Percentiles rank a stretch among this genome's conserved stretches.
Evolutionary conservation across 2,797 vertebrate species (phyloP).

Genomic region (Novumbra hubbsi): DNA sequence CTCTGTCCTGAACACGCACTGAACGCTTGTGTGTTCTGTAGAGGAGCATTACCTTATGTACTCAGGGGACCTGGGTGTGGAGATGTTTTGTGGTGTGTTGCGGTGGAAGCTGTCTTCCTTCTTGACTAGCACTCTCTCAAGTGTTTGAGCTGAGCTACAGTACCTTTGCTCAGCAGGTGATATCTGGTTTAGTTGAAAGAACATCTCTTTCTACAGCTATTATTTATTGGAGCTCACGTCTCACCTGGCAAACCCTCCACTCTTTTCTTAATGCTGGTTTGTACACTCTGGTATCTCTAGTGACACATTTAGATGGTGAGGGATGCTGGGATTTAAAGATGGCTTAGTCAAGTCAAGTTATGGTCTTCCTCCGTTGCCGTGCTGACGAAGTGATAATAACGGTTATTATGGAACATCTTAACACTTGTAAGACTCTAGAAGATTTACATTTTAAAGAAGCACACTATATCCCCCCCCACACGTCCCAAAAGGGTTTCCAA

Average conservation of each 20-base stretch:
- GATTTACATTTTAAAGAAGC: not conserved
- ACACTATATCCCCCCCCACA: not conserved
- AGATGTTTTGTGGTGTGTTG: constrained; percentile 7
- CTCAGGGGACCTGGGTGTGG: not conserved
- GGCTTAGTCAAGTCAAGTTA: not conserved
- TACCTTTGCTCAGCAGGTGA: not conserved
- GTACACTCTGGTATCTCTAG: not conserved
- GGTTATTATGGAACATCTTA: not conserved
- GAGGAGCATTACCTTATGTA: constrained; percentile 7
- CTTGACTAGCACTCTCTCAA: not conserved
- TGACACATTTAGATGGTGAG: not conserved
- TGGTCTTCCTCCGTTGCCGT: not conserved
- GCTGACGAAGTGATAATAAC: not conserved
- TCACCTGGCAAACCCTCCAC: not conserved
- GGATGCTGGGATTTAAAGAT: not conserved
- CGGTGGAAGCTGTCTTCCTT: not conserved
- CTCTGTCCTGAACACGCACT: not conserved
- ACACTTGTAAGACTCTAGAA: not conserved
- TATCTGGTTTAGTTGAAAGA: not conserved
- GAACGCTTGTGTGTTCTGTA: constrained; percentile 4
- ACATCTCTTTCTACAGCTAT: not conserved
- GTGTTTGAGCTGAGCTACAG: constrained; percentile 10
- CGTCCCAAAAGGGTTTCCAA: not conserved
- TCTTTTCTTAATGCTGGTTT: not conserved
- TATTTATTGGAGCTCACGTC: not conserved